These are phyloP conservation scores for Brachystomella parvula DNA, from an alignment of 1,140 invertebrate genomes.

Conservation along the genomic window DNA sequence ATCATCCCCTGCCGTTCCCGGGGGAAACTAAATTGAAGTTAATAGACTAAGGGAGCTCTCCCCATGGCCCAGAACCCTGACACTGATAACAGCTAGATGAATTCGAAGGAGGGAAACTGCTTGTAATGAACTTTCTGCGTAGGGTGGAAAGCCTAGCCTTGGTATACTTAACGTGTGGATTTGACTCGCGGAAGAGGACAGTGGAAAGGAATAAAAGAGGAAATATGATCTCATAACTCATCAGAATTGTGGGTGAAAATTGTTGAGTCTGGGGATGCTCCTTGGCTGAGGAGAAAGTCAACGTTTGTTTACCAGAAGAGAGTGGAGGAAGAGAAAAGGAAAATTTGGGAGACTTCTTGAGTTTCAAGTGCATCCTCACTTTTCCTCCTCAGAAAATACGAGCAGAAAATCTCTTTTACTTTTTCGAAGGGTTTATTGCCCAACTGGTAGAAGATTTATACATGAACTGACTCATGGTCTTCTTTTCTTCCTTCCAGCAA, in stretches of 20 bases:
- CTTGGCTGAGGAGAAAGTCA: background rate
- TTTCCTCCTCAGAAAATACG: background rate
- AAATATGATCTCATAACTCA: constrained; percentile 8
- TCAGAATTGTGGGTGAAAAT: background rate
- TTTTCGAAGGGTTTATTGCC: constrained; percentile 1
- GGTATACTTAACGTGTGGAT: background rate
- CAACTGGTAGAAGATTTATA: background rate
- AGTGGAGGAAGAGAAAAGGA: background rate
- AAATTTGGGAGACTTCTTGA: background rate
- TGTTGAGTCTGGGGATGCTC: background rate
- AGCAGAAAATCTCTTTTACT: background rate
- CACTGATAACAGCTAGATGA: background rate
- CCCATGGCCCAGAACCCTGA: background rate
- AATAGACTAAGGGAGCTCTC: background rate
- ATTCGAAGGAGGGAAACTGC: background rate
- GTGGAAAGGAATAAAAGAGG: background rate
- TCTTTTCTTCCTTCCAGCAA: background rate
- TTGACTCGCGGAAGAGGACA: background rate
- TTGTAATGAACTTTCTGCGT: background rate
- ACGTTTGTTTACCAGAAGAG: background rate
- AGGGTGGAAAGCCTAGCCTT: background rate
- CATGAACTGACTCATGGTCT: background rate
- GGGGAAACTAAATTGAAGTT: background rate
- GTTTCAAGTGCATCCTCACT: background rate
- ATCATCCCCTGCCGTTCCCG: background rate